These are phyloP conservation scores for Leptopilina boulardi DNA, from an alignment of 1,140 invertebrate species.

Conservation along the genomic window DNA sequence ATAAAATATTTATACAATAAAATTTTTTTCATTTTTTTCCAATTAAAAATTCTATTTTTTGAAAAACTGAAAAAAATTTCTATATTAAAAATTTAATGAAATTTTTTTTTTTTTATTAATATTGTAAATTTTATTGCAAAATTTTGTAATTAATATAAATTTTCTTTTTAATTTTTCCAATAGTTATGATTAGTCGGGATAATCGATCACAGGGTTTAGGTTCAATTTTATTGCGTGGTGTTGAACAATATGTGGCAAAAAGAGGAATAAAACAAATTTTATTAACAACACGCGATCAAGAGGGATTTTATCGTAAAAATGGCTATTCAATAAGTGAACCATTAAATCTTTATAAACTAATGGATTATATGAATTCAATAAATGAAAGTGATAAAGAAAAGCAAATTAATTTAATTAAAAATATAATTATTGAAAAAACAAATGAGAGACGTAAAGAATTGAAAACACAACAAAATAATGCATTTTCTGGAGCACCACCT, in stretches of 20 bases:
- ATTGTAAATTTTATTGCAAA: no score
- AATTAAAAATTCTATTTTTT: no score
- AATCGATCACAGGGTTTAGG: constrained; percentile 85
- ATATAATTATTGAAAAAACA: constrained; percentile 36
- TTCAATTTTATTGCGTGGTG: constrained; percentile 81
- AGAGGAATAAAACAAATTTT: constrained; percentile 80
- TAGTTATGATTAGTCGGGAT: constrained; percentile 83
- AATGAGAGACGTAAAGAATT: constrained; percentile 39
- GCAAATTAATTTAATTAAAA: constrained; percentile 15
- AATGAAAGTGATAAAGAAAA: constrained; percentile 34
- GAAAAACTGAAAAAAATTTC: no score
- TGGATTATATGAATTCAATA: constrained; percentile 51
- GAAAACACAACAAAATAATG: constrained; percentile 46
- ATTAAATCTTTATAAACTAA: constrained; percentile 80
- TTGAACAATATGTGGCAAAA: constrained; percentile 82
- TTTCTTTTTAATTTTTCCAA: constrained; percentile 51
- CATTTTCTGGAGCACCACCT: constrained; percentile 64
- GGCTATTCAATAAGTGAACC: constrained; percentile 84
- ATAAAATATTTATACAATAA: no score
- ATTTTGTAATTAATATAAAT: constrained; percentile 26
- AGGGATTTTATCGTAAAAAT: constrained; percentile 85
- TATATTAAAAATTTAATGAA: no score
- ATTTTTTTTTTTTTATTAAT: no score
- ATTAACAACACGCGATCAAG: constrained; percentile 86
- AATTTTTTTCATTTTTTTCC: no score